Evolutionary conservation across 2,888 invertebrate genomes (phyloP), one percentile per base, ranked within the genome.

Genomic region (Drosophila histrio): DNA sequence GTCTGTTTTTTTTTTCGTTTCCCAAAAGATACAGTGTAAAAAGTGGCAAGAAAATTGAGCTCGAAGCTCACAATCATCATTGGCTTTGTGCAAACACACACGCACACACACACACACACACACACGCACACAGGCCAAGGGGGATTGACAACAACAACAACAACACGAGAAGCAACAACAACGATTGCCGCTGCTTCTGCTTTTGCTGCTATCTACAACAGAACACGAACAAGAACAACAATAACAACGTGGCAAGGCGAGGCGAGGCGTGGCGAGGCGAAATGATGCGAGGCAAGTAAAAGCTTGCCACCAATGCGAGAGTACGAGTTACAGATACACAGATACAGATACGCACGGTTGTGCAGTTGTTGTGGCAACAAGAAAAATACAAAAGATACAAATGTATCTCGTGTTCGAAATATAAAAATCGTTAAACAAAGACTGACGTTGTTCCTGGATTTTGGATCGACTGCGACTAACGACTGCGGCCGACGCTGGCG

Each of bases 381-480:
- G 86, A 85, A 87, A 82, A 87, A 83, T 80, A 89, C 90, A 89
- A 89, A 88, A 88, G 89, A 90, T 89, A 89, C 89, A 90, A 89
- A 89, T 89, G 89, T 89, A 86, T 84, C 88, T 86, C 88, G 75
- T 86, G 88, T 86, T 88, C 88, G 79, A 88, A 86, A 87, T 83
- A 86, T 86, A 86, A 86, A 86, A 86, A 86, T 86, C 85, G 88
- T 86, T 86, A 86, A 88, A 88, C 85, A 88, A 86, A 88, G 85
- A 86, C 85, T 88, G 77, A 68, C 76, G 84, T 79, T 87, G 88
- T 84, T 87, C 84, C 72, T 76, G 87, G 78, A 81, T 83, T 83
- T 83, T 76, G 78, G 66, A 80, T 77, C 72, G 76, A 81, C 88
- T 79, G 80, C 80, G 68, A 76, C 85, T 63, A 72, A 65, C 70